Base-by-base conservation (phyloP, 2,888 invertebrate species). In the Cryptus viduatorius region DNA sequence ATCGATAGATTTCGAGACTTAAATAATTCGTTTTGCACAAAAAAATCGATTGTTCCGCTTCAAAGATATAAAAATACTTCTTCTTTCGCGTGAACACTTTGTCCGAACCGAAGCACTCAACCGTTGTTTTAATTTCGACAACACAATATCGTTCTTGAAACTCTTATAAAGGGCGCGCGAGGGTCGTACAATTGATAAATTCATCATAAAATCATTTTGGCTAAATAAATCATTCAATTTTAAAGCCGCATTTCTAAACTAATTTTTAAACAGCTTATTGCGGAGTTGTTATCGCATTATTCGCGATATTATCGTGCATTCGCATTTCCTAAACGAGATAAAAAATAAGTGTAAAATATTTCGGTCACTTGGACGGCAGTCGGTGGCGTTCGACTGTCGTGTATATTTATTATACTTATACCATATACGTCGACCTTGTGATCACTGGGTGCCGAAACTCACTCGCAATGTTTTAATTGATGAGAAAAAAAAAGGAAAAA, bases 361-460 rank as follows among this genome's bases (percentile, higher is more conserved):
- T 56, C 68, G 56, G 46, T 78, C 50, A 12, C 67, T 68, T 19
- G 61, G 12, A 7, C 14, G 46, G 31, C 31, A 61, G 68, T 68
- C 78, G 37, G 44, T 59, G 77, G 16, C 19, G 4, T 44, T 59
- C 77, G 77, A 78, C 29, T n/a, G 19, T 10, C 77, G 37, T 8
- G 37, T 37, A 8, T 37, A 37, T 37, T 37, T 37, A 37, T 5
- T 7, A 37, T 37, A 29, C 24, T 24, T 37, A 48, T 19, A 44
- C n/a, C 42, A 56, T 77, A 14, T 44, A 53, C 44, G 53, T 44
- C 67, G 42, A 67, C 50, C 24, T 50, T 67, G 37, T 37, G 65
- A 76, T 67, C 76, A 67, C 67, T 67, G 76, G 76, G 76, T 76
- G 53, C 65, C 76, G 48, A 68, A 24, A 16, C 29, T 68, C 12